Percentiles rank a stretch among this genome's conserved stretches.
phyloP scores from a whole-genome alignment of 64 coral and sea anemone genomes.

The Montipora sp. region DNA sequence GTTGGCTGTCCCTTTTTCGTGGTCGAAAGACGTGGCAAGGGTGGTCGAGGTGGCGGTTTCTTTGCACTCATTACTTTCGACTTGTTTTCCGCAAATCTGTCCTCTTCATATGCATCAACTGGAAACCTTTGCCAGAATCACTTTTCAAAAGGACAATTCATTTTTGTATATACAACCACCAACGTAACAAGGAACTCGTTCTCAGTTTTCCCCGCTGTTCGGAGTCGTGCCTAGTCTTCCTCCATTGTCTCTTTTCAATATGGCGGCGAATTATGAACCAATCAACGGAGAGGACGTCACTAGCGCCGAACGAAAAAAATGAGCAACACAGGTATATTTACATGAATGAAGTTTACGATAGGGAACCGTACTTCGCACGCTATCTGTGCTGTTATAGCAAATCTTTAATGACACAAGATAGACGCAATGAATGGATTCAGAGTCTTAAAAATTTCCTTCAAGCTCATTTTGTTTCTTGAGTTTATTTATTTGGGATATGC shows the following conservation, averaged over 20 bases:
- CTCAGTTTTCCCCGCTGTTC: no score
- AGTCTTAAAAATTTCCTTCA: background rate
- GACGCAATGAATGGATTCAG: conserved; percentile 21
- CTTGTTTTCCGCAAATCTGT: conserved; percentile 29
- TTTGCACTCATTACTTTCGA: conserved; percentile 78
- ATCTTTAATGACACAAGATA: background rate
- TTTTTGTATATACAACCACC: no score
- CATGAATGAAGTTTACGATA: conserved; percentile 1
- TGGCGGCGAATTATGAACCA: conserved; percentile 21
- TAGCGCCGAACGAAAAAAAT: conserved; percentile 42
- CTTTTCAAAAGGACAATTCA: no score
- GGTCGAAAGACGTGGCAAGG: conserved; percentile 52
- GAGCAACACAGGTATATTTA: conserved; percentile 17
- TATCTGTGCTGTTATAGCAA: background rate
- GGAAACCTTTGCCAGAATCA: no score
- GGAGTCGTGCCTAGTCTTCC: background rate
- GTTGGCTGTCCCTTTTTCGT: conserved; percentile 51
- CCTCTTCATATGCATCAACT: conserved; percentile 19
- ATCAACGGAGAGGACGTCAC: conserved; percentile 73
- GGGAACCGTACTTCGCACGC: background rate
- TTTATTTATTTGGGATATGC: background rate
- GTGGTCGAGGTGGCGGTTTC: conserved; percentile 88
- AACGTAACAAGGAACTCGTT: no score
- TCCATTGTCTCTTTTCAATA: background rate
- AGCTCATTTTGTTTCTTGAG: background rate